phyloP scores from a whole-genome alignment of 2,888 invertebrate species.

The Nomada fabriciana region DNA sequence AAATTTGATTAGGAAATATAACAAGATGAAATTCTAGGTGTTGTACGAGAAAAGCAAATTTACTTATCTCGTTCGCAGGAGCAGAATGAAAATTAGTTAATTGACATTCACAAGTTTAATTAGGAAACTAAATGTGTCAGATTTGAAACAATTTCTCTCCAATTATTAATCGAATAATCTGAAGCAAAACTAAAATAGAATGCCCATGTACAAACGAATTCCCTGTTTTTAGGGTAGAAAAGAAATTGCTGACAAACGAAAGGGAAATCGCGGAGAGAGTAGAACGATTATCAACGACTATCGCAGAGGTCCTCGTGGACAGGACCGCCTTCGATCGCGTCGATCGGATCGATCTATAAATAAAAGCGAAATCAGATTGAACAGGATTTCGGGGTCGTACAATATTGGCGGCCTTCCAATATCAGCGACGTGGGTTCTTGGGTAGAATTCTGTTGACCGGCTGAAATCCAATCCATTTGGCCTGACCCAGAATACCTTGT shows the following conservation, averaged over 20 bases:
- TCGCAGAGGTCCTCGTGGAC: conserved; percentile 19
- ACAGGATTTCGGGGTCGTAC: conserved; percentile 67
- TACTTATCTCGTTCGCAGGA: too few species aligned
- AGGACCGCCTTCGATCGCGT: conserved; percentile 39
- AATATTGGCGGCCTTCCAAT: conserved; percentile 73
- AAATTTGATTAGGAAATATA: too few species aligned
- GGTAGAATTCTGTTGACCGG: conserved; percentile 53
- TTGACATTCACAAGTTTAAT: too few species aligned
- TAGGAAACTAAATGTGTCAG: too few species aligned
- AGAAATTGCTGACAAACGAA: background rate
- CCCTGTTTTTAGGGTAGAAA: too few species aligned
- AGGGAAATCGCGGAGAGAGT: conserved; percentile 47
- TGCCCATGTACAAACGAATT: too few species aligned
- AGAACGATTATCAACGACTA: conserved; percentile 48
- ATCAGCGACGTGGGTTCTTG: conserved; percentile 46
- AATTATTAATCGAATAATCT: too few species aligned
- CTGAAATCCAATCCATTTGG: conserved; percentile 73
- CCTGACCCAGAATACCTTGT: conserved; percentile 73
- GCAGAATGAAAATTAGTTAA: too few species aligned
- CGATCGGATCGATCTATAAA: conserved; percentile 59
- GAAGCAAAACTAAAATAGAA: too few species aligned
- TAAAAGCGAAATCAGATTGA: conserved; percentile 72
- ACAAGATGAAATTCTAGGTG: too few species aligned
- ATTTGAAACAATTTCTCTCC: too few species aligned
- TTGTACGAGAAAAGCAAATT: too few species aligned